Conservation (phyloP, 2,888 invertebrate species). For the Pandemis corylana region DNA sequence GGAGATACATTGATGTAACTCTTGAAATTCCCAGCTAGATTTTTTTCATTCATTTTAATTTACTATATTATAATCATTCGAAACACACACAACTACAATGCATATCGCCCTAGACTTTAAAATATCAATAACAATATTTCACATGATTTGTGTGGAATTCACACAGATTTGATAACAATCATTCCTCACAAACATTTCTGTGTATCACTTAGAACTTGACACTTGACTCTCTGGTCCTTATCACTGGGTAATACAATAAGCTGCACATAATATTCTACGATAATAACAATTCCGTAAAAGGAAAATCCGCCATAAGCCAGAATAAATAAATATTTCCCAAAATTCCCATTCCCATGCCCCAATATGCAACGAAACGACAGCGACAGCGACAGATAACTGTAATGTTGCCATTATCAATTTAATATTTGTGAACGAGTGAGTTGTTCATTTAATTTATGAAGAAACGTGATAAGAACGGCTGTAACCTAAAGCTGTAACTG, state of each 20-base stretch:
- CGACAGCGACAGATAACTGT: slow-evolving; percentile 48
- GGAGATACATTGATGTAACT: slow-evolving; percentile 82
- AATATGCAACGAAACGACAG: slow-evolving; percentile 55
- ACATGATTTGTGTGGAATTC: slow-evolving; percentile 65
- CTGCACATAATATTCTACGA: slow-evolving; percentile 46
- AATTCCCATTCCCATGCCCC: slow-evolving; percentile 52
- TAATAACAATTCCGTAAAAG: slow-evolving; percentile 43
- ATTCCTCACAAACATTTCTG: slow-evolving; percentile 61
- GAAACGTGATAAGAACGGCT: too few relatives aligned
- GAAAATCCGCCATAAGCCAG: slow-evolving; percentile 19
- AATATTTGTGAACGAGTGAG: not conserved
- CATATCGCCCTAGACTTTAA: slow-evolving; percentile 28
- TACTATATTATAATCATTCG: slow-evolving; percentile 14
- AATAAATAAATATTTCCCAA: slow-evolving; percentile 42
- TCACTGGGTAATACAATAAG: slow-evolving; percentile 36
- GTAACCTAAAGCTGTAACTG: too few relatives aligned
- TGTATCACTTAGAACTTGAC: slow-evolving; percentile 49
- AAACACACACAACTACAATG: slow-evolving; percentile 19
- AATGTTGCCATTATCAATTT: slow-evolving; percentile 43
- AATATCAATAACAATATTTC: slow-evolving; percentile 58
- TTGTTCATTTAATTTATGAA: not conserved
- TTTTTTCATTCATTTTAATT: slow-evolving; percentile 83
- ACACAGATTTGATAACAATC: slow-evolving; percentile 72
- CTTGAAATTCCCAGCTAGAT: slow-evolving; percentile 82
- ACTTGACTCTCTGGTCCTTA: slow-evolving; percentile 38